A percentile compares a stretch with the other conserved stretches of the same genome.
phyloP scores from a whole-genome alignment of 2,888 invertebrate genomes.

The Lamellibrachia columna region DNA sequence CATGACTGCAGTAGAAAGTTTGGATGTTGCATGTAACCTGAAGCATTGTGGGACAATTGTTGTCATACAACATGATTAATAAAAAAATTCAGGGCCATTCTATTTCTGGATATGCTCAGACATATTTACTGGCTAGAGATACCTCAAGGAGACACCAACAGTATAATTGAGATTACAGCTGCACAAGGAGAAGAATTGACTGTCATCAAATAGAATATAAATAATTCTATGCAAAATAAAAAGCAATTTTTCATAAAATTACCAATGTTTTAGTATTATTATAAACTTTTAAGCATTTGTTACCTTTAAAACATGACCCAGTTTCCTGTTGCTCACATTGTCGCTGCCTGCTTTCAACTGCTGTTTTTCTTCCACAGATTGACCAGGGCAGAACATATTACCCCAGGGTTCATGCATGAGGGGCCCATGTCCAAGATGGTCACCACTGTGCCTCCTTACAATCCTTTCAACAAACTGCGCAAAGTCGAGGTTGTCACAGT shows the following conservation, averaged over 20 bases:
- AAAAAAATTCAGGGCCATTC: too few species aligned
- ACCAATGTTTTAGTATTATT: too few species aligned
- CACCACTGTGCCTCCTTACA: constrained; percentile 62
- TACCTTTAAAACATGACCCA: not conserved
- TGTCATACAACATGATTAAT: too few species aligned
- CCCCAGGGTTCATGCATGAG: not conserved
- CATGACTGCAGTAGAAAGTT: too few species aligned
- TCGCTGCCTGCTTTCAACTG: not conserved
- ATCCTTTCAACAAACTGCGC: constrained; percentile 54
- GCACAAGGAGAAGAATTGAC: not conserved
- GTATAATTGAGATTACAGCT: too few species aligned
- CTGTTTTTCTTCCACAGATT: not conserved
- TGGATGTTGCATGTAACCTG: too few species aligned
- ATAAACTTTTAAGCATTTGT: too few species aligned
- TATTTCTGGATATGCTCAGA: too few species aligned
- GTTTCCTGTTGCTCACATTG: not conserved
- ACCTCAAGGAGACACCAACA: too few species aligned
- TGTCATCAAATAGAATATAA: not conserved
- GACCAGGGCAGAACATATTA: not conserved
- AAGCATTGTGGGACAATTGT: too few species aligned
- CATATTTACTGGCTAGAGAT: too few species aligned
- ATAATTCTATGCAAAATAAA: not conserved
- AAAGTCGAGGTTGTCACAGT: not conserved
- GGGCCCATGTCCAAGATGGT: constrained; percentile 59
- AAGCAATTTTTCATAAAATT: not conserved